Conservation (phyloP, 2,888 invertebrate genomes). For the Mechanitis mazaeus region DNA sequence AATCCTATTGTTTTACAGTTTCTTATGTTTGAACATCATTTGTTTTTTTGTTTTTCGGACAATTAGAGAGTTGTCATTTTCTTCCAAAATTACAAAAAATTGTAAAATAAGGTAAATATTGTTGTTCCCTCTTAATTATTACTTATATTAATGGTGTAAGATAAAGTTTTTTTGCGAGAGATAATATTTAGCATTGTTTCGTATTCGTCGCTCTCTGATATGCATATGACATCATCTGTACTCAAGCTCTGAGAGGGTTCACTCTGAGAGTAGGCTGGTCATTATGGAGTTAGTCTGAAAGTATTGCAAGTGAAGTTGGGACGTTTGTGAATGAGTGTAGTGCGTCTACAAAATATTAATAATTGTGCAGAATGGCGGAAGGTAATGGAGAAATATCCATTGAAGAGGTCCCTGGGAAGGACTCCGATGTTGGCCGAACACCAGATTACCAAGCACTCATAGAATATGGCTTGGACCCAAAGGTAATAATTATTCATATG, state of each 20-base stretch:
- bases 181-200: slow-evolving; percentile 43
- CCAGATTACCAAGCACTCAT: slow-evolving; percentile 96
- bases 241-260: slow-evolving; percentile 49
- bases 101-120: slow-evolving; percentile 74
- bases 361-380: slow-evolving; percentile 86
- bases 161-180: slow-evolving; percentile 27
- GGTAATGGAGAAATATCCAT: slow-evolving; percentile 89
- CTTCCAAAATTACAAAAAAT: slow-evolving; percentile 76
- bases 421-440: slow-evolving; percentile 83
- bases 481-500: slow-evolving; percentile 70
- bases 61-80: slow-evolving; percentile 73
- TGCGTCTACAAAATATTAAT: slow-evolving; percentile 61
- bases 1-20: slow-evolving; percentile 74
- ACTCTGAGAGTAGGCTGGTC: slow-evolving; percentile 35
- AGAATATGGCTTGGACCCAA: slow-evolving; percentile 96
- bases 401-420: slow-evolving; percentile 82
- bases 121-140: slow-evolving; percentile 29
- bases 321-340: slow-evolving; percentile 48
- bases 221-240: slow-evolving; percentile 68
- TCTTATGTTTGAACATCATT: slow-evolving; percentile 76
- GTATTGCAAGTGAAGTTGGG: slow-evolving; percentile 33
- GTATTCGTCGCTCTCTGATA: slow-evolving; percentile 67
- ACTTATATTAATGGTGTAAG: slow-evolving; percentile 25
- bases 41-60: slow-evolving; percentile 78
- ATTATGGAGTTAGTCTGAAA: slow-evolving; percentile 37